Percentiles rank a stretch among this genome's conserved stretches.
Evolutionary conservation across 1,140 invertebrate genomes (phyloP).

Genomic region (Drosophila gunungcola): DNA sequence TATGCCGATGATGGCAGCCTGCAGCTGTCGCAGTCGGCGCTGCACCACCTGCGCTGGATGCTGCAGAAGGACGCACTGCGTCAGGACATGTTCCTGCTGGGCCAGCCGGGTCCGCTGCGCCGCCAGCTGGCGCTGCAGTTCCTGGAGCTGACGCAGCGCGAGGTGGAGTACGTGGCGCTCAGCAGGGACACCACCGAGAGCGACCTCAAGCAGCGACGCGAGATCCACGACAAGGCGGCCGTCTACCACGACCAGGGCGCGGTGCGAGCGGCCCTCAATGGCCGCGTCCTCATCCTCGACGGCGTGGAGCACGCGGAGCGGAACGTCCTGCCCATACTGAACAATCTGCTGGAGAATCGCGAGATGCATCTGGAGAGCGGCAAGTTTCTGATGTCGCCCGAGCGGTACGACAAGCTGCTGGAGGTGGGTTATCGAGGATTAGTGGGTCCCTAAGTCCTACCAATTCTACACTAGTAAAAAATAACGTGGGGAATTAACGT

Average conservation of each 20-base stretch:
- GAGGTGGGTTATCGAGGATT: conserved; percentile 86
- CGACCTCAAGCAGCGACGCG: conserved; percentile 97
- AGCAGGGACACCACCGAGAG: conserved; percentile 96
- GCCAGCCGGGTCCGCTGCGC: conserved; percentile 89
- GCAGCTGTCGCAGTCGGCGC: conserved; percentile 89
- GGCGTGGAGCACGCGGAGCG: conserved; percentile 99
- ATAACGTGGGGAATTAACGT: too few species aligned
- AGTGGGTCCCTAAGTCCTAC: too few species aligned
- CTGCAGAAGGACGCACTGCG: conserved; percentile 95
- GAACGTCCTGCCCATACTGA: conserved; percentile 98
- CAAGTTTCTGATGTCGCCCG: conserved; percentile 94
- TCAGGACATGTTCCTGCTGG: conserved; percentile 97
- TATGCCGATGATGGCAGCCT: conserved; percentile 84
- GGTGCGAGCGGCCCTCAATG: conserved; percentile 94
- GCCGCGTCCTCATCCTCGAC: conserved; percentile 96
- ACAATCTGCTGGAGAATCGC: conserved; percentile 98
- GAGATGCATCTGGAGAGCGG: conserved; percentile 99
- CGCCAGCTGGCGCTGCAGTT: conserved; percentile 93
- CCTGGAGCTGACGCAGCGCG: conserved; percentile 93
- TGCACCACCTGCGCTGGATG: conserved; percentile 96
- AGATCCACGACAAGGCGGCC: conserved; percentile 94
- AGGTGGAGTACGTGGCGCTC: conserved; percentile 96
- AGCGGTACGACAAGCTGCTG: conserved; percentile 93
- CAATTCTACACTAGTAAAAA: too few species aligned
- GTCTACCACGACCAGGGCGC: conserved; percentile 98